These are phyloP conservation scores for Nomada ferruginata DNA, from an alignment of 2,888 invertebrate species.

Conservation along the genomic window DNA sequence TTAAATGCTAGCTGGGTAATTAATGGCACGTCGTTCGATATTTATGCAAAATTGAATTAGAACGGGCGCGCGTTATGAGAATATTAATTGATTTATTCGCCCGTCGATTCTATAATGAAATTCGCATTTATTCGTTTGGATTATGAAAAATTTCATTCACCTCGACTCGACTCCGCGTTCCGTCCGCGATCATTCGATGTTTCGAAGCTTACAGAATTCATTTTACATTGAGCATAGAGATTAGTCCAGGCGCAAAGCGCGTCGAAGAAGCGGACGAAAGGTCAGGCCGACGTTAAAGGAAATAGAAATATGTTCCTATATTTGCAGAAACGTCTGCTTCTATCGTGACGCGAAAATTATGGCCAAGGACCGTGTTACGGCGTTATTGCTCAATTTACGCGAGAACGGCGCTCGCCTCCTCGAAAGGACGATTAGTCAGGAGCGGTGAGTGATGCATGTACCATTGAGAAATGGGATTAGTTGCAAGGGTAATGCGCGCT, in stretches of 20 bases:
- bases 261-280: no score
- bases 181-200: background rate
- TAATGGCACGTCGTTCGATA: slow-evolving; percentile 54
- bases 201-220: no score
- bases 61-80: slow-evolving; percentile 44
- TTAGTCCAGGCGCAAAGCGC: no score
- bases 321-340: background rate
- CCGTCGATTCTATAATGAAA: slow-evolving; percentile 41
- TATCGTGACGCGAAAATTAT: slow-evolving; percentile 46
- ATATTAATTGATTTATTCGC: slow-evolving; percentile 54
- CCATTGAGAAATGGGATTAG: slow-evolving; percentile 66
- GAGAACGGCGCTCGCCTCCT: slow-evolving; percentile 47
- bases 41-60: slow-evolving; percentile 60
- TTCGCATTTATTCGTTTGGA: background rate
- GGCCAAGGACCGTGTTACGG: slow-evolving; percentile 41
- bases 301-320: no score
- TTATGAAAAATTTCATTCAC: slow-evolving; percentile 7
- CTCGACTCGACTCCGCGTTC: background rate
- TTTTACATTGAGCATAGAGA: no score
- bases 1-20: slow-evolving; percentile 50
- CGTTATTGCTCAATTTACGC: slow-evolving; percentile 64
- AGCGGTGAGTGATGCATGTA: slow-evolving; percentile 61
- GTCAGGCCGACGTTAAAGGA: no score
- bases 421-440: slow-evolving; percentile 58
- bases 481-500: slow-evolving; percentile 60